Percentiles rank a stretch among this genome's conserved stretches.
phyloP scores from a whole-genome alignment of 1,140 invertebrate genomes.

The Holcopasites calliopsidis region DNA sequence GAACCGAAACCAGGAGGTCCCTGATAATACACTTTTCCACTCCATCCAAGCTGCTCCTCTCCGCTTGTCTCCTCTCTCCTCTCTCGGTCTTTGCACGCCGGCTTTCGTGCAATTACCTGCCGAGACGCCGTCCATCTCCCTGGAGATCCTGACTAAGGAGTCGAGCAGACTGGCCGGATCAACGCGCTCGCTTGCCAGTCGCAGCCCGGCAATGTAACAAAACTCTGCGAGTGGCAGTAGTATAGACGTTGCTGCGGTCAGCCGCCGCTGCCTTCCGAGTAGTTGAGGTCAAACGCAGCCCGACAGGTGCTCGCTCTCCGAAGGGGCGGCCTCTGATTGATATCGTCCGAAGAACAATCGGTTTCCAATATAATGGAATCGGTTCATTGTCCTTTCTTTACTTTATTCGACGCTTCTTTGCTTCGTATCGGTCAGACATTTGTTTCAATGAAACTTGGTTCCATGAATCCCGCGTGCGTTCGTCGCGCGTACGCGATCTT shows the following conservation, averaged over 20 bases:
- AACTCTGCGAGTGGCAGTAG: constrained; percentile 57
- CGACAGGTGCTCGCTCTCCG: constrained; percentile 62
- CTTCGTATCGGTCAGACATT: too few species aligned
- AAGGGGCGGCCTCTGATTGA: constrained; percentile 31
- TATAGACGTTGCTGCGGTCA: constrained; percentile 73
- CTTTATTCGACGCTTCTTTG: too few species aligned
- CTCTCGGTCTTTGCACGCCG: constrained; percentile 27
- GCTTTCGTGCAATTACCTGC: constrained; percentile 71
- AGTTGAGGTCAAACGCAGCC: constrained; percentile 62
- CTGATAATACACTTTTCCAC: constrained; percentile 54
- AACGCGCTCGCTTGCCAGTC: constrained; percentile 42
- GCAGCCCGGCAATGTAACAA: constrained; percentile 48
- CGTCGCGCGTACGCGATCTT: constrained; percentile 46
- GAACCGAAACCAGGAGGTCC: constrained; percentile 35
- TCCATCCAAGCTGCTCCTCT: constrained; percentile 1
- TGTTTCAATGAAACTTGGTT: too few species aligned
- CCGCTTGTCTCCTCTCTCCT: not conserved
- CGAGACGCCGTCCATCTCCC: constrained; percentile 61
- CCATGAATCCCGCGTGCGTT: too few species aligned
- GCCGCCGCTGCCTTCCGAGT: constrained; percentile 64
- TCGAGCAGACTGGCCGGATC: constrained; percentile 50
- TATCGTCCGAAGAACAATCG: not conserved
- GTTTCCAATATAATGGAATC: too few species aligned
- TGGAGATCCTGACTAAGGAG: constrained; percentile 58
- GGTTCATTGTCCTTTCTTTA: too few species aligned